These are phyloP conservation scores for Aphodius sticticus DNA, from an alignment of 2,888 invertebrate species.

Conservation along the genomic window DNA sequence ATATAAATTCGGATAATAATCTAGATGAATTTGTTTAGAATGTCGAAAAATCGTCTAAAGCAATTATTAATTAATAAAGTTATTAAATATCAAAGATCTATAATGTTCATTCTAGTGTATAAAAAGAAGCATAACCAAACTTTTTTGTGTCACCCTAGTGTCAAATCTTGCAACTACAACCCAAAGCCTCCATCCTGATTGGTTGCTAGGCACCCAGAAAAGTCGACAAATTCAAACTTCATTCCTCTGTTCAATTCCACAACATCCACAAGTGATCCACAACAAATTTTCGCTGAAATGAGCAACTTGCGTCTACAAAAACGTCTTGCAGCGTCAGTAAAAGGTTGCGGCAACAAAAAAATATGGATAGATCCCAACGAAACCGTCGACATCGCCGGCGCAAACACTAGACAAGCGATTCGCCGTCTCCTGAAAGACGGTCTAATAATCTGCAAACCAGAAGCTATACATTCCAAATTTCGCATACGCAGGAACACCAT, in stretches of 20 bases:
- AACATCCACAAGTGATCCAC: no score
- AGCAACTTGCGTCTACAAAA: slow-evolving; percentile 76
- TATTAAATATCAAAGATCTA: no score
- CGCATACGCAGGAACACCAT: slow-evolving; percentile 94
- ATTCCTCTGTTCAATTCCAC: not conserved
- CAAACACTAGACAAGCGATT: slow-evolving; percentile 97
- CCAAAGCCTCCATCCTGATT: not conserved
- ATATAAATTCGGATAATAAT: no score
- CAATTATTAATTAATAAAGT: no score
- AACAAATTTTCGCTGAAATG: slow-evolving; percentile 39
- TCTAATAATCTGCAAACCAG: slow-evolving; percentile 97
- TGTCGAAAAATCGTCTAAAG: no score
- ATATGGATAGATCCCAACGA: slow-evolving; percentile 99
- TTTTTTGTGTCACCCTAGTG: no score
- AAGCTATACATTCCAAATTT: slow-evolving; percentile 94
- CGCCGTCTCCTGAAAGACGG: slow-evolving; percentile 98
- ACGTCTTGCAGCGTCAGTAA: slow-evolving; percentile 96
- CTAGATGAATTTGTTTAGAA: no score
- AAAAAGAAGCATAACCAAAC: no score
- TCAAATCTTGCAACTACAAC: no score
- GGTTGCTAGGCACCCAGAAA: not conserved
- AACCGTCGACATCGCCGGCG: slow-evolving; percentile 96
- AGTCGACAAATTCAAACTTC: not conserved
- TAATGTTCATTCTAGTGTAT: no score
- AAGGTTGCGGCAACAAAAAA: slow-evolving; percentile 97